Evolutionary conservation across 2,888 invertebrate species (phyloP), one percentile per base, ranked within the genome.

Genomic region (Stratiomys singularior): DNA sequence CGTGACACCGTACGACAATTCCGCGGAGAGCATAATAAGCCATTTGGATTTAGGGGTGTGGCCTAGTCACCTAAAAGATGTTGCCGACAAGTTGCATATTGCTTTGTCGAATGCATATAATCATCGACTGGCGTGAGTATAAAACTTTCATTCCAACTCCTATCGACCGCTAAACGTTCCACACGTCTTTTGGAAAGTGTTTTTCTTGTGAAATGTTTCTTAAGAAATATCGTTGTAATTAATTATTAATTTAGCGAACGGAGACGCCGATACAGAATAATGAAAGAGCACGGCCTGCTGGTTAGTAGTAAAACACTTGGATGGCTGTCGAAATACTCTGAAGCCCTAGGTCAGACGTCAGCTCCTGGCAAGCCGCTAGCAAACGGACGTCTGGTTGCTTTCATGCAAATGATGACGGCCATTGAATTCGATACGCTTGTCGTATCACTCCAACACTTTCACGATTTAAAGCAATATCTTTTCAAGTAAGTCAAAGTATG

Each of bases 261-360:
- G 63, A 88, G 90, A 56, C 89, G 94, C 63, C 89, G 95, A 76
- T 93, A 93, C 83, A 89, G 88, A 81, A 90, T 96, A 13, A 91
- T 97, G 80, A 89, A 92, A 78, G 88, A 91, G 64, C 94, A 96
- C 87, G 97, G 96, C 0, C 88, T 97, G 1, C 92, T 97, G 76
- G 90, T 93, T 85, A 88, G 91, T 1, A 90, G 93, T 82, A 93
- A 93, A 85, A 89, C 92, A 0, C 85, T 91, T 11, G 90, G 91
- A 15, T 93, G 92, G 91, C 85, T 93, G 72, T 91, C 92, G 72
- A 90, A 91, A 81, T 95, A 93, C 86, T 92, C 93, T 30, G 85
- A 86, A 25, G 92, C 93, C 1, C 86, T 94, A 67, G 87, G 87
- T 0, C 87, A 88, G 47, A 86, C 86, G 23, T 90, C 91, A 56